A percentile compares a stretch with the other conserved stretches of the same genome.
These are phyloP conservation scores for Lasioglossum oenotherae DNA, from an alignment of 2,888 invertebrate species.

Conservation along the genomic window DNA sequence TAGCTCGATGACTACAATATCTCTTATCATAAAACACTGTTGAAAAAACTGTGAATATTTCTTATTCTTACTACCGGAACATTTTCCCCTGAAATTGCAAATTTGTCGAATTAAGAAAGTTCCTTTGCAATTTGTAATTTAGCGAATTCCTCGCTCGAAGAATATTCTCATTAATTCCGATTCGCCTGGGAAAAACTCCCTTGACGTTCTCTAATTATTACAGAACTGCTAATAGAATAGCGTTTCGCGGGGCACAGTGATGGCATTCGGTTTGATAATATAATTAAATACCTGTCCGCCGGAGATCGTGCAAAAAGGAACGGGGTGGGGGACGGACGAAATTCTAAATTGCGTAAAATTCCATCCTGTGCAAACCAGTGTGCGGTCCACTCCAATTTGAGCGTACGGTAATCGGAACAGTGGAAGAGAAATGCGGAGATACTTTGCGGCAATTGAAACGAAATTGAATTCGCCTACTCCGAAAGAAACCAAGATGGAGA, in stretches of 20 bases:
- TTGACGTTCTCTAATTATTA: neutral
- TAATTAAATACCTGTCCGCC: slow-evolving; percentile 1
- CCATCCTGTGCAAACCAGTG: slow-evolving; percentile 8
- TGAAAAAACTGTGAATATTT: neutral
- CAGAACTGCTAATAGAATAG: neutral
- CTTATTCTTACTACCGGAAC: neutral
- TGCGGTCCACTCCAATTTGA: slow-evolving; percentile 45
- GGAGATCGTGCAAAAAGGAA: neutral
- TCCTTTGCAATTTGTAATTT: neutral
- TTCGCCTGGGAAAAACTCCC: neutral
- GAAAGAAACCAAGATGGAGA: slow-evolving; percentile 53
- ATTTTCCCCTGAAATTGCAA: neutral
- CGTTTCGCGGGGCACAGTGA: neutral
- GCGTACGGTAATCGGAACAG: slow-evolving; percentile 55
- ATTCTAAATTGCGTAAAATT: slow-evolving; percentile 7
- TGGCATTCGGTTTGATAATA: neutral
- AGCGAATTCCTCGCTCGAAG: neutral
- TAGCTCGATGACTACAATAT: neutral
- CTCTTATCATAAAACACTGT: neutral
- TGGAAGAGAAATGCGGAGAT: slow-evolving; percentile 57
- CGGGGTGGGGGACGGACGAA: neutral
- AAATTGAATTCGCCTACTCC: slow-evolving; percentile 59
- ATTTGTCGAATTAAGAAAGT: neutral
- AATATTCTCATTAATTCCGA: neutral
- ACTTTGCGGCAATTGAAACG: slow-evolving; percentile 57